Base-by-base conservation (phyloP, 2,797 vertebrate species). In the Myripristis jacobus region DNA sequence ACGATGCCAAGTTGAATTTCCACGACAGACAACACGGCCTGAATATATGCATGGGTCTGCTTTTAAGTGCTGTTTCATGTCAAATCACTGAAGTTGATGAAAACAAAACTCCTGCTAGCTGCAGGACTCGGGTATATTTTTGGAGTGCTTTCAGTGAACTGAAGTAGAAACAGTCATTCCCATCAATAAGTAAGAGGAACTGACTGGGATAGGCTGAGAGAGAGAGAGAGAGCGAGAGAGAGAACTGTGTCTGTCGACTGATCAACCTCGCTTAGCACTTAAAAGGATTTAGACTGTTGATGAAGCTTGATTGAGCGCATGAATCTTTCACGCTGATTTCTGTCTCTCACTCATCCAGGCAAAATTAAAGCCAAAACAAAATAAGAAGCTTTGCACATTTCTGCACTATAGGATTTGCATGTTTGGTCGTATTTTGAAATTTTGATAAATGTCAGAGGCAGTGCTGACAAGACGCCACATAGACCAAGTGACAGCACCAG, bases 171-270 rank as follows among this genome's bases (percentile, higher is more conserved):
- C 65, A 55, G 71, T 62, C 57, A 41, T 66, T 55, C 56, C 54
- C 86, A 83, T 86, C 66, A 86, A 80, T 87, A 88, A 90, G 48
- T 83, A 29, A 82, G 53, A 77, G 10, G 66, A 60, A 73, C 58
- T 72, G 59, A 47, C 77, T 48, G 57, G 66, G 72, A 52, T 27
- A 62, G 0, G 31, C 44, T 65, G 61, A 27, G 31, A 22, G 10
- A 27, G 19, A 8, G 25, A n/a, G 12, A 91, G 90, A 90, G 31
- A 70, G 87, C 3, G 59, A 29, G 31, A 36, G 16, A 47, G 16
- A 44, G 8, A 27, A 25, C 15, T 51, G 16, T 11, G 2, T 53
- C 25, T 59, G 16, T 52, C 3, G 16, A 24, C 21, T 52, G 15
- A 6, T 52, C 24, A 10, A 16, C 22, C 52, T 31, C 31, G 52